Evolutionary conservation across 2,888 invertebrate genomes (phyloP), one percentile per base, ranked within the genome.

Genomic region (Philhelius pedissequus): DNA sequence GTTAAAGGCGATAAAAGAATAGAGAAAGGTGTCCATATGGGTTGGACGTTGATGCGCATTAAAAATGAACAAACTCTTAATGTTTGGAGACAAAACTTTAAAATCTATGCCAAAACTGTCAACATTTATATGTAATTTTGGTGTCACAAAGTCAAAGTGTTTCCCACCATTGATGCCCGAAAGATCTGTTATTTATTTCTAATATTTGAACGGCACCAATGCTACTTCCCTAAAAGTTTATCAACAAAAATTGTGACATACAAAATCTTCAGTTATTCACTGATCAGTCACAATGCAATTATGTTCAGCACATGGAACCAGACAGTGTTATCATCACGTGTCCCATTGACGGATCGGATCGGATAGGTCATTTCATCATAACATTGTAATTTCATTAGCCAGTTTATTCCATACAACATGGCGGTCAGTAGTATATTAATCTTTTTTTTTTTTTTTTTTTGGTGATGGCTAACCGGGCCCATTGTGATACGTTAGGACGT

Each of bases 281-380:
- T 62, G 69, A 69, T 73, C 78, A 74, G 64, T 73, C 78, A 74
- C 38, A 78, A 73, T 64, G 77, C 52, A 83, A 83, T 83, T 73
- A 74, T 74, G 18, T 18, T 6, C 69, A 13, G 48, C 38, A 20
- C 5, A 62, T 22, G 7, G 60, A 40, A 11, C 35, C 25, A 54
- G 68, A 48, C 60, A 74, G 50, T 78, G 62, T 78, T 78, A 83
- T 83, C 69, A 78, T 83, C 69, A 78, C 78, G 77, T 69, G 69
- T 64, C 25, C 40, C 74, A 78, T 74, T 80, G 74, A 60, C 30
- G 13, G 62, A 73, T 32, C 32, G 7, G 30, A 32, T 54, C 64
- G 38, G 35, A 76, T 71, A 76, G 73, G 68, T 77, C 73, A 77
- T 69, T 82, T 82, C 77, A 56, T 83, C 73, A n/a, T n/a, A 78